Conservation (phyloP, 2,113 vertebrate genomes). For the Mustela lutreola region DNA sequence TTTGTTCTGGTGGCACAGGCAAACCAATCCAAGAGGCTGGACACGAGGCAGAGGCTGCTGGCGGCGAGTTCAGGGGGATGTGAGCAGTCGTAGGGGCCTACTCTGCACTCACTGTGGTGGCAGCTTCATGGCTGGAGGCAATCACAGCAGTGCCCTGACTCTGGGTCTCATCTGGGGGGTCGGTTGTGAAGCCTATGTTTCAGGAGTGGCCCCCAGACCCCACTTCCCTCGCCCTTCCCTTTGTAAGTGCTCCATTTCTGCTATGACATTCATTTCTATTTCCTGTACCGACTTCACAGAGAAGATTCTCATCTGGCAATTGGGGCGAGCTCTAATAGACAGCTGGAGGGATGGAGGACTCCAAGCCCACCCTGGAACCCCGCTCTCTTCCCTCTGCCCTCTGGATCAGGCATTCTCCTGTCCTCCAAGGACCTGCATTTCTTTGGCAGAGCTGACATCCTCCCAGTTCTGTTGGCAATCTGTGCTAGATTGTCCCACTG, state of each 20-base stretch:
- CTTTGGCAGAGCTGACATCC: neutral
- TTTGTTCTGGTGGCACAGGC: neutral
- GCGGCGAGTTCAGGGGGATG: rapidly evolving
- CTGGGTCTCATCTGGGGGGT: neutral
- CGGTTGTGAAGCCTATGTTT: neutral
- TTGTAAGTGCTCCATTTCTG: neutral
- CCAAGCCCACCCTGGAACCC: neutral
- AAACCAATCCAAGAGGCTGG: neutral
- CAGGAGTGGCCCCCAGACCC: neutral
- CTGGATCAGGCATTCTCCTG: rapidly evolving
- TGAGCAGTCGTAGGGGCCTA: rapidly evolving
- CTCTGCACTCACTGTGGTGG: no score
- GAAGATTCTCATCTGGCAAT: neutral
- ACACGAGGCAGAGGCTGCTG: neutral
- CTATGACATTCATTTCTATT: neutral
- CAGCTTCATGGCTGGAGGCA: no score
- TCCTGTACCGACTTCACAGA: neutral
- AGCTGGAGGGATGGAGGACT: neutral
- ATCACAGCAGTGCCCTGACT: neutral
- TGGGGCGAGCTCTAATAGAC: neutral
- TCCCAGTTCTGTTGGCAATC: neutral
- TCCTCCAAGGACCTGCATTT: neutral
- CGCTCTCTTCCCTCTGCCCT: neutral
- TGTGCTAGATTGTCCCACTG: neutral
- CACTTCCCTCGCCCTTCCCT: neutral